These are phyloP conservation scores for Nothura maculosa DNA, from an alignment of 2,797 vertebrate species.

Conservation along the genomic window DNA sequence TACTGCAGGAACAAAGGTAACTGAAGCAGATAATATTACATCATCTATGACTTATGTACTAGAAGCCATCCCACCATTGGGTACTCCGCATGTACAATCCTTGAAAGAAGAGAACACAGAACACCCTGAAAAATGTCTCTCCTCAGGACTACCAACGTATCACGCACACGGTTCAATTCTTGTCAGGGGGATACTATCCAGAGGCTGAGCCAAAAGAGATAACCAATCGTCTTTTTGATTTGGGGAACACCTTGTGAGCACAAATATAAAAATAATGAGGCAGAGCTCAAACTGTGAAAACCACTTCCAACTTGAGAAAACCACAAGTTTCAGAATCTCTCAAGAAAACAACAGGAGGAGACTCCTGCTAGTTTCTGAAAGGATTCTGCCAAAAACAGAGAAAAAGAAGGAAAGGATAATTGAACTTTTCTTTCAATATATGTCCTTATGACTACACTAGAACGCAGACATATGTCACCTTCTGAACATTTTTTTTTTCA, in stretches of 20 bases:
- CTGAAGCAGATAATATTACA: neutral
- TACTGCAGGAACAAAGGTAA: neutral
- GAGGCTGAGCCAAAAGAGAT: neutral
- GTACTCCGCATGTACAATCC: neutral
- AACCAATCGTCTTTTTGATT: neutral
- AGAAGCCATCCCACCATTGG: neutral
- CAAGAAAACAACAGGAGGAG: neutral
- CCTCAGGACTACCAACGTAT: neutral
- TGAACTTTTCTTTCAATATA: neutral
- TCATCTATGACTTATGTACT: neutral
- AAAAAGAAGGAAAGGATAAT: neutral
- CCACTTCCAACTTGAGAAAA: no score
- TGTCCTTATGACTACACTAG: neutral
- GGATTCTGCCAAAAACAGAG: neutral
- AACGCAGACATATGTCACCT: neutral
- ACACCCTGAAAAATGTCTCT: neutral
- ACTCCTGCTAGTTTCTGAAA: neutral
- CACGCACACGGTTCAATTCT: neutral
- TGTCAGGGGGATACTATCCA: neutral
- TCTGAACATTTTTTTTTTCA: neutral
- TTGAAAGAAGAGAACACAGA: neutral
- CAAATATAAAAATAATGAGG: neutral
- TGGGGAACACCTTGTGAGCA: neutral
- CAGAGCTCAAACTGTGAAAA: no score
- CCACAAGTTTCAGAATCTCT: neutral